Evolutionary conservation across 1,140 invertebrate species (phyloP).

Genomic region (Tribolium madens): DNA sequence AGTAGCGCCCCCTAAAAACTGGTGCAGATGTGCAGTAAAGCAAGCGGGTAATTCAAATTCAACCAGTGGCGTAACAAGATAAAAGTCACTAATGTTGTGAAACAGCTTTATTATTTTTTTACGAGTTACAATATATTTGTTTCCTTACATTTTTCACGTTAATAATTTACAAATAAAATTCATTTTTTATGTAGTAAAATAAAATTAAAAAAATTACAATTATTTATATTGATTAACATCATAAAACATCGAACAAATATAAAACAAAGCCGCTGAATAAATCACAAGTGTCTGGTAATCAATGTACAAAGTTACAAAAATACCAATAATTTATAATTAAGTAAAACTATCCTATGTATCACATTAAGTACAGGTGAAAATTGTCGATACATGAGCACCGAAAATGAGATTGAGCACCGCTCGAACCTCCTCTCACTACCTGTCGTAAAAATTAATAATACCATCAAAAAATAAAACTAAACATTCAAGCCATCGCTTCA

Average conservation of each 20-base stretch:
- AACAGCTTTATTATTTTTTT: neutral
- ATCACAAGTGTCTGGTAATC: conserved; percentile 15
- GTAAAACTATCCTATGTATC: conserved; percentile 36
- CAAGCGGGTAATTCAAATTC: neutral
- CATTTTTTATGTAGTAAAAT: neutral
- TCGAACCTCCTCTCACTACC: neutral
- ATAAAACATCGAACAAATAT: conserved; percentile 29
- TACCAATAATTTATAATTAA: conserved; percentile 35
- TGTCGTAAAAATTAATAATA: neutral
- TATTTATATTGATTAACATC: conserved; percentile 26
- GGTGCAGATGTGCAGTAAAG: neutral
- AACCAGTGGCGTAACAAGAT: neutral
- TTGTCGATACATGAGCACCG: conserved; percentile 11
- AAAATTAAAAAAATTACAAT: neutral
- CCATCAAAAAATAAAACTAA: conserved; percentile 2
- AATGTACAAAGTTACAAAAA: conserved; percentile 45
- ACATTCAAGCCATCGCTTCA: conserved; percentile 1
- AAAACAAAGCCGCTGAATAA: conserved; percentile 4
- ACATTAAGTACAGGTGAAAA: conserved; percentile 40
- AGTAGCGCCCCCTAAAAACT: neutral
- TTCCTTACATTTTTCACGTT: too few species aligned
- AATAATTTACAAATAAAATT: neutral
- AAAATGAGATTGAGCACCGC: neutral
- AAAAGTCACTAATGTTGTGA: neutral
- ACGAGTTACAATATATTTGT: neutral